Evolutionary conservation across 2,888 invertebrate genomes (phyloP).

Genomic region (Scaptomyza reducta): DNA sequence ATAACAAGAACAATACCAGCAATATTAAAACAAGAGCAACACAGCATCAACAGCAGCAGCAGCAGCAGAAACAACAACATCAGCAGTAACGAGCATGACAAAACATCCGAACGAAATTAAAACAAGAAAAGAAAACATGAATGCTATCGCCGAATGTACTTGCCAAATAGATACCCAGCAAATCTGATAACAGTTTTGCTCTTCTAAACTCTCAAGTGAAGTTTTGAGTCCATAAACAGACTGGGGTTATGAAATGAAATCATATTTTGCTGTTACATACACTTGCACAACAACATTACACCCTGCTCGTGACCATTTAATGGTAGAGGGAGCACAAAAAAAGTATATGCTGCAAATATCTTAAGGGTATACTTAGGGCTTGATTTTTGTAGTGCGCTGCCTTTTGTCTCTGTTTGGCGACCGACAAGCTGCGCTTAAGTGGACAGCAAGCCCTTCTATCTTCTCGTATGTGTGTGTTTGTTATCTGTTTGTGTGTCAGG

Average conservation of each 20-base stretch:
- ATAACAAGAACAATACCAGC: slow-evolving; percentile 13
- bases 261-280: background rate
- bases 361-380: slow-evolving; percentile 76
- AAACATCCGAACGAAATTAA: slow-evolving; percentile 76
- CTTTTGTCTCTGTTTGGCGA: slow-evolving; percentile 61
- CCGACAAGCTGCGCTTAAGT: slow-evolving; percentile 55
- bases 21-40: slow-evolving; percentile 18
- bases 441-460: slow-evolving; percentile 45
- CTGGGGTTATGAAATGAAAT: background rate
- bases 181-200: background rate
- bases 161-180: slow-evolving; percentile 5
- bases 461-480: background rate
- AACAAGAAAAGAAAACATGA: slow-evolving; percentile 14
- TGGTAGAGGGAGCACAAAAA: slow-evolving; percentile 3
- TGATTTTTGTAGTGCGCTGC: slow-evolving; percentile 68
- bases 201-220: background rate
- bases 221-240: background rate
- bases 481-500: slow-evolving; percentile 31
- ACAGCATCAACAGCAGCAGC: slow-evolving; percentile 1
- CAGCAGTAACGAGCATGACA: slow-evolving; percentile 60
- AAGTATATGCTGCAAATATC: slow-evolving; percentile 68
- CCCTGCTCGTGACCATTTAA: background rate
- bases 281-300: background rate
- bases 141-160: background rate
- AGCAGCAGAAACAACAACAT: slow-evolving; percentile 20